Evolutionary conservation across 2,888 invertebrate genomes (phyloP), one percentile per base, ranked within the genome.

Genomic region (Phyllotreta striolata): DNA sequence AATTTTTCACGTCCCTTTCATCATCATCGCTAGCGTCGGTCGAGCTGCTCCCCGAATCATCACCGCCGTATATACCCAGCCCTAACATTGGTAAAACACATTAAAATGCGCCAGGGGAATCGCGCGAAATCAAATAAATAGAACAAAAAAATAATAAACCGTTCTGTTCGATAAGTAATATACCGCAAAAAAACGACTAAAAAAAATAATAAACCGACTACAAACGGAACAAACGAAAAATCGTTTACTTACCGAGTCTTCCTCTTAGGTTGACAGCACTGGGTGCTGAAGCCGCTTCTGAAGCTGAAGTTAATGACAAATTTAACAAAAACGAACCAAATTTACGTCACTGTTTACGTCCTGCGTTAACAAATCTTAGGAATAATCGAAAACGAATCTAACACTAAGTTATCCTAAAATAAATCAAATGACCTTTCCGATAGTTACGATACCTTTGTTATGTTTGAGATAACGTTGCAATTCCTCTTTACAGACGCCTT

Each of bases 401-500:
- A 52, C 47, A 55, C 38, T 37, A 40, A 52, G 40, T 35, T 12
- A 44, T 14, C 52, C 49, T 34, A 34, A 55, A 59, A 24, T 24
- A 24, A 24, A 24, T 24, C 24, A 24, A 24, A 3, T 24, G 1
- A 1, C 24, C 24, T 24, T 24, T 24, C 24, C 4, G n/a, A 24
- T 24, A 1, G 24, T 24, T 81, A 83, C 83, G 85, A 88, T 92
- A 93, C 93, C 93, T 93, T 93, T 92, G 79, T 84, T 81, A 72
- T 79, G 81, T 70, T 78, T 80, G 83, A 88, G 86, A 78, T 89
- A 88, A 84, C 89, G 90, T 85, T 88, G 90, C 83, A 91, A 86
- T 80, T 94, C 92, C 84, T 96, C 95, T 82, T 89, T 88, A 82
- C 93, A 93, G 78, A 96, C 89, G 77, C 85, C 85, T 77, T 88